phyloP scores from a whole-genome alignment of 2,888 invertebrate species.

The Apamea epomidion region DNA sequence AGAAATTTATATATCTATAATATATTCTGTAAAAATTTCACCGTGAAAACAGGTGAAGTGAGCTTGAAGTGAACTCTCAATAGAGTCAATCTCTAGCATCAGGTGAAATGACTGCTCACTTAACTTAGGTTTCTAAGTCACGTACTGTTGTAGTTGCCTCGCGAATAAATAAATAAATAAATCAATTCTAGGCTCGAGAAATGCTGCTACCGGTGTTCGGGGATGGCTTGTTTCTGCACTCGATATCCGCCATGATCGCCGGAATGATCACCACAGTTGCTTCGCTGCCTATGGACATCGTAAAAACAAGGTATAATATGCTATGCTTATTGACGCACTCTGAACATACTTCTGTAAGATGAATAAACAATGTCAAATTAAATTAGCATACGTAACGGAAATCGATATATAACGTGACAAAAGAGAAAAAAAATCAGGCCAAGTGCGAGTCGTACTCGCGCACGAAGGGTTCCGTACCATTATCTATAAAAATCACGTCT shows the following conservation, averaged over 20 bases:
- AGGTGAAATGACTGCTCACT: background rate
- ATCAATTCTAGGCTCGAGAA: slow-evolving; percentile 76
- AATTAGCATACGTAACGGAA: background rate
- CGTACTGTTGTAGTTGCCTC: background rate
- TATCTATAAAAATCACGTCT: too few relatives aligned
- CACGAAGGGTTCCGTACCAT: too few relatives aligned
- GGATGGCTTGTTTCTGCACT: slow-evolving; percentile 96
- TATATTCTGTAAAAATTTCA: background rate
- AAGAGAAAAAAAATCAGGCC: background rate
- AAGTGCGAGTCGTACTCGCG: too few relatives aligned
- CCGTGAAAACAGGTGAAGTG: too few relatives aligned
- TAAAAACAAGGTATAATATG: slow-evolving; percentile 95
- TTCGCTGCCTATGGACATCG: slow-evolving; percentile 99
- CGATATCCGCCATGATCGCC: slow-evolving; percentile 97
- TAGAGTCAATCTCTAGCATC: background rate
- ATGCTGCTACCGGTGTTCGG: slow-evolving; percentile 89
- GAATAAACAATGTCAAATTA: background rate
- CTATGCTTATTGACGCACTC: background rate
- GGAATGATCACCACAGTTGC: slow-evolving; percentile 98
- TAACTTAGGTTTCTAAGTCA: background rate
- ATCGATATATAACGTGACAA: background rate
- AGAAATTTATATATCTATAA: too few relatives aligned
- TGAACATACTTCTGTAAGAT: background rate
- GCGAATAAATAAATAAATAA: background rate
- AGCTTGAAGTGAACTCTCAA: background rate